Percentiles rank a stretch among this genome's conserved stretches.
phyloP scores from a whole-genome alignment of 1,140 invertebrate species.

The Hylyphantes graminicola region DNA sequence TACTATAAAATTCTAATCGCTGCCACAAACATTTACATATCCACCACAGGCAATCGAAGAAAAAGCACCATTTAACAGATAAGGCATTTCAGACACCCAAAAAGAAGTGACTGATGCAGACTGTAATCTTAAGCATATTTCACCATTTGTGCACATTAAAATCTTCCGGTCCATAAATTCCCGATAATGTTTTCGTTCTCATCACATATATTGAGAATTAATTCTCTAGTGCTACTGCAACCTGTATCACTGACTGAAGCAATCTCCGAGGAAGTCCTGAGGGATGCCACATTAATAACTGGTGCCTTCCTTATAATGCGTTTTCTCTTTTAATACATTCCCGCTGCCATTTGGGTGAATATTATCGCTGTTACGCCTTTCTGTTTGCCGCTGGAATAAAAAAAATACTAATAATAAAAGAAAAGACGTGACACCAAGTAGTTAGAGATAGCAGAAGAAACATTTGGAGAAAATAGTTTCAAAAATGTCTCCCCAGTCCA shows the following conservation, averaged over 20 bases:
- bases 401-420: constrained; percentile 7
- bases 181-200: no score
- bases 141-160: no score
- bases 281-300: constrained; percentile 38
- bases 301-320: constrained; percentile 16
- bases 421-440: constrained; percentile 41
- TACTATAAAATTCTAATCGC: no score
- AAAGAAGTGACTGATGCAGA: no score
- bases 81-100: no score
- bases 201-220: no score
- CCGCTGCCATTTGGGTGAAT: constrained; percentile 1
- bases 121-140: no score
- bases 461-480: constrained; percentile 46
- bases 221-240: no score
- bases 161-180: no score
- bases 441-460: constrained; percentile 41
- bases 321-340: constrained; percentile 41
- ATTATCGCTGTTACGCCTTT: constrained; percentile 26
- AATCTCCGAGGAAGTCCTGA: neutral
- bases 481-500: constrained; percentile 37
- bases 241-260: neutral
- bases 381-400: constrained; percentile 30
- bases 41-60: no score
- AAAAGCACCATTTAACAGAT: no score
- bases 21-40: no score